A percentile compares a stretch with the other conserved stretches of the same genome.
Evolutionary conservation across 2,888 invertebrate species (phyloP).

Genomic region (Chorisops tibialis): DNA sequence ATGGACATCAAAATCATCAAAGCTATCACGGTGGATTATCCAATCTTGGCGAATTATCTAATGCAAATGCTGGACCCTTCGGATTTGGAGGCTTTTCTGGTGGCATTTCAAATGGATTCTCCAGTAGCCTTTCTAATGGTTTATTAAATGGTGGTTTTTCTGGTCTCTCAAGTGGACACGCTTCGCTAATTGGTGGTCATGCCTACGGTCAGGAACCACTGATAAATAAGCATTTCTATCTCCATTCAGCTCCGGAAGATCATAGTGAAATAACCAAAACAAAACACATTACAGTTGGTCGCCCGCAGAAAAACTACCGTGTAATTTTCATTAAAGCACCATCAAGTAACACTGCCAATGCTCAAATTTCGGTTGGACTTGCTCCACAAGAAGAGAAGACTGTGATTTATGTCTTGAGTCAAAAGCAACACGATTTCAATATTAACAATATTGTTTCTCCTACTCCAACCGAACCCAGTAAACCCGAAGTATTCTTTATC

Average conservation of each 20-base stretch:
- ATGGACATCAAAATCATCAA: background rate
- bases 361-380: constrained; percentile 44
- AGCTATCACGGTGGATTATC: background rate
- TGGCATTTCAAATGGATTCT: background rate
- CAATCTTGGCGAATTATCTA: background rate
- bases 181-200: background rate
- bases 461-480: constrained; percentile 47
- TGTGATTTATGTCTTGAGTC: constrained; percentile 48
- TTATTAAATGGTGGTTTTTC: background rate
- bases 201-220: constrained; percentile 39
- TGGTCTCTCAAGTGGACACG: background rate
- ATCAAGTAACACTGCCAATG: constrained; percentile 41
- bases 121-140: background rate
- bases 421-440: constrained; percentile 45
- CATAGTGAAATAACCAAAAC: constrained; percentile 40
- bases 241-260: constrained; percentile 48
- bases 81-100: background rate
- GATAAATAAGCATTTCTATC: constrained; percentile 48
- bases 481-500: constrained; percentile 50
- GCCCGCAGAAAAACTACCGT: constrained; percentile 47
- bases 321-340: constrained; percentile 50
- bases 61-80: background rate
- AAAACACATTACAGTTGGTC: constrained; percentile 46
- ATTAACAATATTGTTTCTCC: constrained; percentile 47
- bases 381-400: constrained; percentile 50